A percentile compares a stretch with the other conserved stretches of the same genome.
phyloP scores from a whole-genome alignment of 2,113 vertebrate species.

The Thinocorus orbignyianus region DNA sequence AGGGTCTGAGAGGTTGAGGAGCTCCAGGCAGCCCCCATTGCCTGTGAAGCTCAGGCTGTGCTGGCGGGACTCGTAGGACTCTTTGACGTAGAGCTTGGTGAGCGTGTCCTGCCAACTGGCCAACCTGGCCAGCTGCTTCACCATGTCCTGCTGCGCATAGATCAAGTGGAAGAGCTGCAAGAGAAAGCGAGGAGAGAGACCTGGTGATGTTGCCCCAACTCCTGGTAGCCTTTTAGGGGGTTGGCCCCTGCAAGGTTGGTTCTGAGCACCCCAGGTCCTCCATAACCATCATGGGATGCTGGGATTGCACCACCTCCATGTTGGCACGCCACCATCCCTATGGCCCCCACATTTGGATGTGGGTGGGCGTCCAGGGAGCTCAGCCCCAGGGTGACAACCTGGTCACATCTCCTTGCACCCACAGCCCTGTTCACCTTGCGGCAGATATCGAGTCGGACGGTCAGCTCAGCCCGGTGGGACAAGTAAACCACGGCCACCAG shows the following conservation, averaged over 20 bases:
- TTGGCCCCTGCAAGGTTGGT: too few species aligned
- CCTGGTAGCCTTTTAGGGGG: too few species aligned
- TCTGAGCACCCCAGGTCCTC: not conserved
- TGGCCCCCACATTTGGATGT: fast-evolving
- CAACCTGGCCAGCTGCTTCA: slow-evolving; percentile 86
- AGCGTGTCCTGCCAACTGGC: slow-evolving; percentile 93
- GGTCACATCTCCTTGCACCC: fast-evolving
- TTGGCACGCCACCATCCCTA: not conserved
- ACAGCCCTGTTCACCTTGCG: slow-evolving; percentile 77
- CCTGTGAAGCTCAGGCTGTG: slow-evolving; percentile 57
- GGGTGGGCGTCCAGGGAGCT: not conserved
- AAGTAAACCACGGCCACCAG: slow-evolving; percentile 83
- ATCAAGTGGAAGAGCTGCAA: slow-evolving; percentile 92
- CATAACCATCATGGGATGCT: fast-evolving
- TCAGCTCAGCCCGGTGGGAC: slow-evolving; percentile 90
- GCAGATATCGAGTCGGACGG: slow-evolving; percentile 87
- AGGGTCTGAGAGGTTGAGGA: not conserved
- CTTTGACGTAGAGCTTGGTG: slow-evolving; percentile 92
- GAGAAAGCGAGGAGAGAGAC: not conserved
- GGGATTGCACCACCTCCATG: not conserved
- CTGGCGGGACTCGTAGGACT: slow-evolving; percentile 79
- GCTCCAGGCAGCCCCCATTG: not conserved
- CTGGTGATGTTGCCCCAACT: not conserved
- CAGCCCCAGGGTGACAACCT: fast-evolving
- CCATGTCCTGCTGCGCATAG: slow-evolving; percentile 85